Evolutionary conservation across 2,797 vertebrate genomes (phyloP).

Genomic region (Pygocentrus nattereri): DNA sequence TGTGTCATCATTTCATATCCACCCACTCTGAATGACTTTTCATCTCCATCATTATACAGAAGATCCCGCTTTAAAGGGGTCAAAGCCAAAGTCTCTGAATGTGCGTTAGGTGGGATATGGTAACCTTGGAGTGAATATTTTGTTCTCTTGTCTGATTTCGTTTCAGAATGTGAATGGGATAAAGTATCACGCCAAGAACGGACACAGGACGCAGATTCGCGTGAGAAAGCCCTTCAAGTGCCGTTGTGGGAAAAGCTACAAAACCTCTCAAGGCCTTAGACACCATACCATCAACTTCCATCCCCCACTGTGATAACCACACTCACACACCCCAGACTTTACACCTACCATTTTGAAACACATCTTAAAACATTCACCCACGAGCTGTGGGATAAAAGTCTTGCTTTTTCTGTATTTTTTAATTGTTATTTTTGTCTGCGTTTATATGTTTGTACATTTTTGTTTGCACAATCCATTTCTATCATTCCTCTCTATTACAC

Average conservation of each 20-base stretch:
- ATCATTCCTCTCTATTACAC: slow-evolving; percentile 30
- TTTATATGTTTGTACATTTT: slow-evolving; percentile 30
- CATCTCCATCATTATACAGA: too few relatives aligned
- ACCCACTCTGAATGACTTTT: too few relatives aligned
- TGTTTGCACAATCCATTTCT: slow-evolving; percentile 55
- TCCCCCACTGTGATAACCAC: slow-evolving; percentile 77
- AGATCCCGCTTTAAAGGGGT: too few relatives aligned
- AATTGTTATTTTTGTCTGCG: not conserved
- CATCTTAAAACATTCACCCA: slow-evolving; percentile 14
- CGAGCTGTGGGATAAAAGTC: slow-evolving; percentile 7
- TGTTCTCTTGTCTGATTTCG: not conserved
- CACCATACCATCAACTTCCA: slow-evolving; percentile 99
- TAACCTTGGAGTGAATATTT: too few relatives aligned
- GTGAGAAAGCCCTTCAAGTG: slow-evolving; percentile 99
- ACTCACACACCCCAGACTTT: slow-evolving; percentile 44
- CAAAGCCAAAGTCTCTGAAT: too few relatives aligned
- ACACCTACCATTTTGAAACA: slow-evolving; percentile 2
- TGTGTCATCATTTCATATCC: too few relatives aligned
- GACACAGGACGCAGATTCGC: slow-evolving; percentile 96
- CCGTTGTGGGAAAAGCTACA: slow-evolving; percentile 99
- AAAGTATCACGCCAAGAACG: slow-evolving; percentile 99
- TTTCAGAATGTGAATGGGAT: slow-evolving; percentile 98
- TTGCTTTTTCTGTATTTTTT: not conserved
- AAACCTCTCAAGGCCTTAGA: slow-evolving; percentile 98
- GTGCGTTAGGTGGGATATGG: too few relatives aligned